These are phyloP conservation scores for Atherinosoma microstoma DNA, from an alignment of 2,797 vertebrate species.

Conservation along the genomic window DNA sequence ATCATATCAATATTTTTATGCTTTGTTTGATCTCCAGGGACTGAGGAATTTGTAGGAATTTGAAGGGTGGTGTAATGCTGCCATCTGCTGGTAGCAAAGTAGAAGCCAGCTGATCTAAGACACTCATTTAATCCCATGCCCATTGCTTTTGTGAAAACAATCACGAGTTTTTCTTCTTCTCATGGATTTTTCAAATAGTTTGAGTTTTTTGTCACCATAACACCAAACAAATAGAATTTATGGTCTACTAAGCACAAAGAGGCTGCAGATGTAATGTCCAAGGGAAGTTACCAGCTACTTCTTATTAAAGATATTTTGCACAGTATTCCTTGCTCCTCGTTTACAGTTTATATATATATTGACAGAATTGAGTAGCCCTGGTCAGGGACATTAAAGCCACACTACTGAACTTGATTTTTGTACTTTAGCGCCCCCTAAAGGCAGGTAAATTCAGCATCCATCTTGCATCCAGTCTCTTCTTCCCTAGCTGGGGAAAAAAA, in stretches of 20 bases:
- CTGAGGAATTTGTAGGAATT: slow-evolving; percentile 8
- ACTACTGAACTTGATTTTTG: too few species aligned
- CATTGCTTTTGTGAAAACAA: slow-evolving; percentile 11
- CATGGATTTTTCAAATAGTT: slow-evolving; percentile 25
- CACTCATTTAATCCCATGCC: slow-evolving; percentile 4
- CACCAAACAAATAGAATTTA: slow-evolving; percentile 43
- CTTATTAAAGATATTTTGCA: too few species aligned
- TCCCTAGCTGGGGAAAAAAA: too few species aligned
- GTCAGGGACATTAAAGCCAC: too few species aligned
- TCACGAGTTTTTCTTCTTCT: slow-evolving; percentile 5
- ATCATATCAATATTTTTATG: slow-evolving; percentile 59
- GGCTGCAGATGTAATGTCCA: too few species aligned
- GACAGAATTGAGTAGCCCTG: too few species aligned
- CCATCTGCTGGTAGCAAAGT: slow-evolving; percentile 68
- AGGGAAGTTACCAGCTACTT: too few species aligned
- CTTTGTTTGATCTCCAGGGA: slow-evolving; percentile 74
- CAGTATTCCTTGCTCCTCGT: too few species aligned
- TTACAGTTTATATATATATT: too few species aligned
- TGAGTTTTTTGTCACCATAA: slow-evolving; percentile 50
- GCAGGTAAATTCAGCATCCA: too few species aligned
- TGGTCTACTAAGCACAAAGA: slow-evolving; percentile 8
- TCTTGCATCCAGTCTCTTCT: too few species aligned
- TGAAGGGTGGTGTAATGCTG: slow-evolving; percentile 32
- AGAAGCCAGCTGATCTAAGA: background rate
- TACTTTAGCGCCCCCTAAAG: too few species aligned